Percentiles rank a stretch among this genome's conserved stretches.
These are phyloP conservation scores for Abrostola tripartita DNA, from an alignment of 2,888 invertebrate species.

Conservation along the genomic window DNA sequence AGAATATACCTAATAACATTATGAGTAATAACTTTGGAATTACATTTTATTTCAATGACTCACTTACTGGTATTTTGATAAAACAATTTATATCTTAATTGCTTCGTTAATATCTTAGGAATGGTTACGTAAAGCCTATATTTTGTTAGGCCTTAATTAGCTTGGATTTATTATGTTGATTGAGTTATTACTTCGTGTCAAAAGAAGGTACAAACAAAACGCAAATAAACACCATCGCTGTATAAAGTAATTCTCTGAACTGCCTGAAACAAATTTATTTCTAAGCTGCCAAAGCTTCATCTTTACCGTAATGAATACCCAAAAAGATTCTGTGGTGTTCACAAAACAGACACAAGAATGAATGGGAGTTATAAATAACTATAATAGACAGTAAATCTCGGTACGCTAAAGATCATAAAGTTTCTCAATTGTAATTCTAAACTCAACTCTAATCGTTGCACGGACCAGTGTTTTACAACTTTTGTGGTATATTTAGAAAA, in stretches of 20 bases:
- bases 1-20: too few species aligned
- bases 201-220: neutral
- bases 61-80: too few species aligned
- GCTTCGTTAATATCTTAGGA: too few species aligned
- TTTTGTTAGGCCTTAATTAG: too few species aligned
- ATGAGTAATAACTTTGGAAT: too few species aligned
- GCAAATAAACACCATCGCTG: neutral
- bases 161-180: neutral
- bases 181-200: neutral
- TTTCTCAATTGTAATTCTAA: constrained; percentile 35
- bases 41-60: too few species aligned
- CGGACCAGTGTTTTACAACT: constrained; percentile 27
- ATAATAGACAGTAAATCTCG: constrained; percentile 27
- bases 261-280: constrained; percentile 33
- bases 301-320: constrained; percentile 21
- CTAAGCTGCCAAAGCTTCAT: constrained; percentile 25
- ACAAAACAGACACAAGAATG: constrained; percentile 37
- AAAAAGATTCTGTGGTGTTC: constrained; percentile 25
- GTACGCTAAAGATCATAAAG: constrained; percentile 35
- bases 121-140: too few species aligned
- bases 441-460: constrained; percentile 34
- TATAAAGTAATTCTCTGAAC: constrained; percentile 22
- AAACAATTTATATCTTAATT: too few species aligned
- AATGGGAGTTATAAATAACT: constrained; percentile 38
- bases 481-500: constrained; percentile 32